Conservation (phyloP, 2,888 invertebrate genomes). For the Calameuta pallipes region DNA sequence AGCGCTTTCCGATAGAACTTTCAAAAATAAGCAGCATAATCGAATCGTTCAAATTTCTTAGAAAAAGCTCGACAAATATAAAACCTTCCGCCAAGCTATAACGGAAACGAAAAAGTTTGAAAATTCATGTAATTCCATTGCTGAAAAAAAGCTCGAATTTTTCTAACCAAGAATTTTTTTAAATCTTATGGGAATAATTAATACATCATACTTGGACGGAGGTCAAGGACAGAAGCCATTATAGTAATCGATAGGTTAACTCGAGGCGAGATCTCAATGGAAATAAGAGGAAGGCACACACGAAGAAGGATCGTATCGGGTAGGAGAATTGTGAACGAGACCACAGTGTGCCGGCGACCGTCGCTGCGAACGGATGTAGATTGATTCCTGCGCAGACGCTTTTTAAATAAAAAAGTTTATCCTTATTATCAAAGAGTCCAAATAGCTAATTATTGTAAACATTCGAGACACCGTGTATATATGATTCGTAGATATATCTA, state of each 20-base stretch:
- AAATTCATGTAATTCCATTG: background rate
- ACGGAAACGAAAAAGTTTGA: too few species aligned
- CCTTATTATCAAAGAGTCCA: background rate
- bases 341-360: constrained; percentile 44
- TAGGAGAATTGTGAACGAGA: constrained; percentile 10
- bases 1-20: too few species aligned
- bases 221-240: background rate
- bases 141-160: background rate
- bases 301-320: background rate
- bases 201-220: background rate
- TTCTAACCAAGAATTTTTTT: background rate
- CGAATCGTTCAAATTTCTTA: background rate
- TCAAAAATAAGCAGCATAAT: too few species aligned
- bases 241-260: background rate
- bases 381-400: background rate
- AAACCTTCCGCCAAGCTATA: too few species aligned
- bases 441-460: background rate
- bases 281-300: background rate
- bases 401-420: background rate
- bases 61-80: too few species aligned
- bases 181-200: background rate
- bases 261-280: background rate
- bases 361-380: constrained; percentile 39
- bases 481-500: background rate
- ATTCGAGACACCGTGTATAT: background rate